Evolutionary conservation across 2,113 vertebrate genomes (phyloP).

Genomic region (Calcarius ornatus): DNA sequence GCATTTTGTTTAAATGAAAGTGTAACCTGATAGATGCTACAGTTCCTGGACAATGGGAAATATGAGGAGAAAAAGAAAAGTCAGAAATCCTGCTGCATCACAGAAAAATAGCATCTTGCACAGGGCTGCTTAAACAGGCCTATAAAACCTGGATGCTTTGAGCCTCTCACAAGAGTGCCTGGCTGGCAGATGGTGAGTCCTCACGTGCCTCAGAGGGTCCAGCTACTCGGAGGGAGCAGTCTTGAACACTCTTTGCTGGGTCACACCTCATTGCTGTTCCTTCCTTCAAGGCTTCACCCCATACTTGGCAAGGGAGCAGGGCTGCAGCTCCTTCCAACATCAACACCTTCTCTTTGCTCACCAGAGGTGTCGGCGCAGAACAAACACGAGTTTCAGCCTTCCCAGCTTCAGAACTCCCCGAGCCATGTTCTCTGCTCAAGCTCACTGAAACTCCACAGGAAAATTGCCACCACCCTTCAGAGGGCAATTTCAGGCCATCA

Average conservation of each 20-base stretch:
- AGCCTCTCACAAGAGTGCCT: not conserved
- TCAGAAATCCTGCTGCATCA: not conserved
- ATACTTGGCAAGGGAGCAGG: not conserved
- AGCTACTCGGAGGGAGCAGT: not conserved
- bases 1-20: not conserved
- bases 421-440: not conserved
- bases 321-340: not conserved
- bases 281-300: constrained; percentile 2
- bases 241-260: not conserved
- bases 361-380: not conserved
- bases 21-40: not conserved
- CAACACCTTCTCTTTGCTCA: not conserved
- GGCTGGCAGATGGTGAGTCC: not conserved
- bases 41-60: not conserved
- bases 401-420: not conserved
- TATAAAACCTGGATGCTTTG: not conserved
- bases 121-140: not conserved
- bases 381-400: not conserved
- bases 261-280: not conserved
- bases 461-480: not conserved
- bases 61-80: not conserved
- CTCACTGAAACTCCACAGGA: not conserved
- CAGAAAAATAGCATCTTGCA: not conserved
- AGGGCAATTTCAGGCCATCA: not conserved
- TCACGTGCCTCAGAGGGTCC: not conserved